Base-by-base conservation (phyloP, 2,888 invertebrate species). In the Lasioglossum villosulum region DNA sequence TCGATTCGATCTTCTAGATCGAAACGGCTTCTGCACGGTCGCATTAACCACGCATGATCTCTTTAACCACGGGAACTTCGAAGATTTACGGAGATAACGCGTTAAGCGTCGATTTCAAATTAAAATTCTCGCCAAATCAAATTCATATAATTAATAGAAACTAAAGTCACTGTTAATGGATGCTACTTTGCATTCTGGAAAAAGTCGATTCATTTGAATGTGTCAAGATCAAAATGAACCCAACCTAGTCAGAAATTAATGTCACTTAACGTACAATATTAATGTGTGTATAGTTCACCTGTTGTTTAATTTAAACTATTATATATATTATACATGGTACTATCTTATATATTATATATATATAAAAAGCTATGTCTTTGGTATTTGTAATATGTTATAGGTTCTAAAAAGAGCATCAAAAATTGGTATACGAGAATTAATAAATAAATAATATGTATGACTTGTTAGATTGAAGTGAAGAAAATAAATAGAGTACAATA, bases 1-100 rank as follows among this genome's bases (percentile, higher is more conserved):
- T 83, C 78, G 83, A 86, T 84, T 80, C 80, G 27, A 76, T 68
- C 79, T 73, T 71, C 63, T 73, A 63, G 83, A 82, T 80, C 88
- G 73, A 74, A 70, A 72, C 37, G 75, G 80, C 83, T 77, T 52
- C 68, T 71, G 82, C 74, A 45, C 52, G 19, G 23, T 30, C 19
- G 72, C 34, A 78, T 78, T 66, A 71, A 71, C 74, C 83, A 75
- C 77, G 70, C 59, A 27, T 5, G 72, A 39, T 42, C n/a, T 39
- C 70, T 42, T 37, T 3, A 45, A n/a, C n/a, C 30, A 42, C 37
- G 42, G 52, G 34, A 1, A 37, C n/a, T 37, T 73, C 5, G 8
- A 19, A 34, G 27, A 39, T 70, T 70, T n/a, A 16, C 45, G 1
- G 45, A 16, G 3, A 30, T 19, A 63, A 12, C 56, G 4, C 12